Evolutionary conservation across 2,888 invertebrate genomes (phyloP).

Genomic region (Drosophila buzzatii): DNA sequence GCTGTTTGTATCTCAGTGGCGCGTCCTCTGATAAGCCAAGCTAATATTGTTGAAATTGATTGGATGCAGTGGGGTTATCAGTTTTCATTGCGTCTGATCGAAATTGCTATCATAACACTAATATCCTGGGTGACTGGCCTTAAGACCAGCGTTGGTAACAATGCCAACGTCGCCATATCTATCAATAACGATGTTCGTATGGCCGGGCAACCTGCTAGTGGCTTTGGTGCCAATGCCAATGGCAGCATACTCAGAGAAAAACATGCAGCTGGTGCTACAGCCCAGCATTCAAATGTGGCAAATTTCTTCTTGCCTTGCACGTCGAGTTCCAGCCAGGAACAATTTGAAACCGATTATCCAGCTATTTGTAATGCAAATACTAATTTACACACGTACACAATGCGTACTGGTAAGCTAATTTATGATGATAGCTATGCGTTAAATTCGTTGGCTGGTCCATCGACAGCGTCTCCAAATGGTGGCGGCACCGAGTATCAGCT

Average conservation of each 20-base stretch:
- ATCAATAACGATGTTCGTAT: slow-evolving; percentile 59
- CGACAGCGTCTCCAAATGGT: slow-evolving; percentile 37
- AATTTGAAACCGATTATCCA: slow-evolving; percentile 93
- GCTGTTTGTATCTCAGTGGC: slow-evolving; percentile 88
- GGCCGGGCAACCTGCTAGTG: slow-evolving; percentile 26
- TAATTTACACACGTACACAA: slow-evolving; percentile 93
- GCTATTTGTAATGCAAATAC: slow-evolving; percentile 94
- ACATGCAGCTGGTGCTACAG: slow-evolving; percentile 50
- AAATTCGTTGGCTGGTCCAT: slow-evolving; percentile 84
- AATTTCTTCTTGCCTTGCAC: slow-evolving; percentile 93
- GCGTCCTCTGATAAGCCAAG: slow-evolving; percentile 81
- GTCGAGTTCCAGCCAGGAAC: slow-evolving; percentile 93
- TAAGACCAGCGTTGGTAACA: slow-evolving; percentile 86
- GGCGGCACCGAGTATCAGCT: slow-evolving; percentile 72
- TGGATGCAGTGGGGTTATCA: slow-evolving; percentile 98
- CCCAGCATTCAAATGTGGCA: slow-evolving; percentile 86
- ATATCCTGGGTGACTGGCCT: slow-evolving; percentile 95
- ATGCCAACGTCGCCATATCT: slow-evolving; percentile 46
- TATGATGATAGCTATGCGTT: slow-evolving; percentile 89
- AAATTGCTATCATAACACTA: slow-evolving; percentile 94
- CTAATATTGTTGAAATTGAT: slow-evolving; percentile 87
- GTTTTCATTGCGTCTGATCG: slow-evolving; percentile 92
- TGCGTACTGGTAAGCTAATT: slow-evolving; percentile 91
- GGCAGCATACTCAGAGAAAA: slow-evolving; percentile 87
- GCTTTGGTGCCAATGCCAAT: slow-evolving; percentile 22